Percentiles rank a stretch among this genome's conserved stretches.
phyloP scores from a whole-genome alignment of 2,797 vertebrate genomes.

The Enteromius argenteus region DNA sequence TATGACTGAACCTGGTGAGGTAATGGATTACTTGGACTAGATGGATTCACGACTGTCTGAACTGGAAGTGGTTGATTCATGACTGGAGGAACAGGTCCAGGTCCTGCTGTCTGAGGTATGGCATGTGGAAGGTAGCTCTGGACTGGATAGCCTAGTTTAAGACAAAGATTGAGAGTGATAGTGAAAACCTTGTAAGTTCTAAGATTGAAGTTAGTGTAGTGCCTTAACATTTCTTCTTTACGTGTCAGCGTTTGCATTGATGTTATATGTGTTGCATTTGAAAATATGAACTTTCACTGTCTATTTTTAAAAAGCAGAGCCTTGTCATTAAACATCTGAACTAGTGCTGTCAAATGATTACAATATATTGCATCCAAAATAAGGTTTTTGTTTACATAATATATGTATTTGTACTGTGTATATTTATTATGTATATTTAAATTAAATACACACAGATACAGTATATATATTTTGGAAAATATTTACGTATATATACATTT shows the following conservation, averaged over 20 bases:
- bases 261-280: not conserved
- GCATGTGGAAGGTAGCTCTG: slow-evolving; percentile 73
- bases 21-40: slow-evolving; percentile 54
- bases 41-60: slow-evolving; percentile 52
- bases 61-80: not conserved
- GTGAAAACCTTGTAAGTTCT: not conserved
- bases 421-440: no score
- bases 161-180: not conserved
- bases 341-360: no score
- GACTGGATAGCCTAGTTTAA: slow-evolving; percentile 73
- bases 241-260: not conserved
- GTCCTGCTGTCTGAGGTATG: slow-evolving; percentile 66
- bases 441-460: no score
- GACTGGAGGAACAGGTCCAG: no score
- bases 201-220: not conserved
- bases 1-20: slow-evolving; percentile 57
- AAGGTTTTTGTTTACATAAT: no score
- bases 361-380: no score
- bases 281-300: no score
- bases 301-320: not conserved
- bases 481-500: no score
- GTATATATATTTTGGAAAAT: no score
- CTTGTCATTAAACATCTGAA: not conserved
- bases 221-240: not conserved
- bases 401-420: no score